Base-by-base conservation (phyloP, 1,140 invertebrate species). In the Sitobion miscanthi region DNA sequence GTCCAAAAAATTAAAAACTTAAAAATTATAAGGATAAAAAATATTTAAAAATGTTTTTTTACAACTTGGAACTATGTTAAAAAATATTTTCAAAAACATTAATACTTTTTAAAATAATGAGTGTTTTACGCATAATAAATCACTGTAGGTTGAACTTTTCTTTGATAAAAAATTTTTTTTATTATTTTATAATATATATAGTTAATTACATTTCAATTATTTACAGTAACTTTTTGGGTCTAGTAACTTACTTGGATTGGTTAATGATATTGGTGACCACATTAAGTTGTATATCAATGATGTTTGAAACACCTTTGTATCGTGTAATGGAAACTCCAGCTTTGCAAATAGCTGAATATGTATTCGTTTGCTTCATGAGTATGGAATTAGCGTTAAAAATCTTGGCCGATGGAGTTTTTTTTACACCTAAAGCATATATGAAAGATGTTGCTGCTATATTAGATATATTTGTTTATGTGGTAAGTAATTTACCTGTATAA, bases 221-320 rank as follows among this genome's bases (percentile, higher is more conserved):
- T 96, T 97, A 93, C 95, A 99, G 99, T 95, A 99, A 99, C 95
- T 98, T 99, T 94, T 96, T 99, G 17, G 99, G 99, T 0, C 96
- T 99, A 45, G 99, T 99, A 11, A 99, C 99, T 0, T 99, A 99
- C 95, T 95, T 99, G 94, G 99, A 99, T 95, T 99, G 99, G 99
- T 97, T 99, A 0, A 99, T 99, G 99, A 99, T 99, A 94, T 97
- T 98, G 94, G 98, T 99, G 23, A 99, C 99, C 1, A 99, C 99
- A 0, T 95, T 99, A 1, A 99, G 99, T 0, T 99, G 99, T 95
- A 97, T 99, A 93, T 99, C 99, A 0, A 99, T 99, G 99, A 99
- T 99, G 97, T 99, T 99, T 95, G 99, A 99, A 96, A 99, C 98
- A 0, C 98, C 99, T 1, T 96, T 96, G 20, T 97, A 97, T 95